A percentile compares a stretch with the other conserved stretches of the same genome.
Conservation (phyloP, 1,140 invertebrate genomes). For the honey bee (Apis mellifera) region DNA sequence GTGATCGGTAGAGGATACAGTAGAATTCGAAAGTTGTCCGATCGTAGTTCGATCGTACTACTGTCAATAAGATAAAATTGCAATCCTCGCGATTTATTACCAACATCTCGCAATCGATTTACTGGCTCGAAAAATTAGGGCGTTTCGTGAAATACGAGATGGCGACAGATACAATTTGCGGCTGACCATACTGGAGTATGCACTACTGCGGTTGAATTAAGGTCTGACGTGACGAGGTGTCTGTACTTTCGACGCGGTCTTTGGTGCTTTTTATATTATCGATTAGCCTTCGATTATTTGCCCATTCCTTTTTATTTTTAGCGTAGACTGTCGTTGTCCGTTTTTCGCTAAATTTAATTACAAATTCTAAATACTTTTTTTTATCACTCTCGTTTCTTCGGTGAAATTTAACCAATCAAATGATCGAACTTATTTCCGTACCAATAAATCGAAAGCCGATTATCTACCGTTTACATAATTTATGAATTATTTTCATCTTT, state of each 20-base stretch:
- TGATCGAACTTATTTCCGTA: background rate
- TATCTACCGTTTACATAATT: too few relatives aligned
- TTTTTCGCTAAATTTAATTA: constrained; percentile 66
- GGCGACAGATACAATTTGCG: constrained; percentile 47
- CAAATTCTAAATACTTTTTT: constrained; percentile 24
- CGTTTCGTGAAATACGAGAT: constrained; percentile 41
- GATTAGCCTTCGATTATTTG: constrained; percentile 74
- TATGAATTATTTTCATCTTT: background rate
- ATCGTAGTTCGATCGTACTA: background rate
- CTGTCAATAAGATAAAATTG: background rate
- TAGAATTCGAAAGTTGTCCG: background rate
- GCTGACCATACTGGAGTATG: constrained; percentile 42
- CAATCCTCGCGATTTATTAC: background rate
- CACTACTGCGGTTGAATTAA: constrained; percentile 67
- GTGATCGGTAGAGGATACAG: background rate
- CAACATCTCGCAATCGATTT: background rate
- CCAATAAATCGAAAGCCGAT: background rate
- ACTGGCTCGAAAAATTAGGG: background rate
- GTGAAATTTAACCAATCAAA: background rate
- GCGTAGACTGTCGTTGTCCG: constrained; percentile 61
- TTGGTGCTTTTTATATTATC: constrained; percentile 62
- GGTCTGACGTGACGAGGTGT: constrained; percentile 58
- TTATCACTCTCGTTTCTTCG: background rate
- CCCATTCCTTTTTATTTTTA: constrained; percentile 73
- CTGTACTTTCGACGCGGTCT: constrained; percentile 33